phyloP scores from a whole-genome alignment of 1,140 invertebrate species.

The Whitmania pigra region DNA sequence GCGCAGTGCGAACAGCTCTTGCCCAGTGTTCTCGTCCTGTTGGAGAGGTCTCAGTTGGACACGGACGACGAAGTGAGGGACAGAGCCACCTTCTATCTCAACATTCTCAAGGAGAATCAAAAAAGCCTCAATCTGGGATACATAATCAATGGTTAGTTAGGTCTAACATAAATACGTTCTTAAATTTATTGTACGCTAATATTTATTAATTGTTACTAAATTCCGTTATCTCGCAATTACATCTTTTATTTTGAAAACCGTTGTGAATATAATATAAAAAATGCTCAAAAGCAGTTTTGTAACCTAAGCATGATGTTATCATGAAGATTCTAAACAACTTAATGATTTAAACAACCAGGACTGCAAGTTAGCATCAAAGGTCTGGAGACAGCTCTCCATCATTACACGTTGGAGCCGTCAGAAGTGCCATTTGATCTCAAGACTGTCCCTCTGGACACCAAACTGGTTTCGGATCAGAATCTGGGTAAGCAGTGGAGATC shows the following conservation, averaged over 20 bases:
- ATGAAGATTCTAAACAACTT: constrained; percentile 11
- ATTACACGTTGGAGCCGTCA: constrained; percentile 63
- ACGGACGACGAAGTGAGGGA: constrained; percentile 96
- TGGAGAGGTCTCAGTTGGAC: constrained; percentile 74
- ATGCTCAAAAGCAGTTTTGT: neutral
- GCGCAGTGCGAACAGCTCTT: constrained; percentile 80
- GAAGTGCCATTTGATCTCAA: constrained; percentile 75
- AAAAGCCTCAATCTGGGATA: constrained; percentile 62
- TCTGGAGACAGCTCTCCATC: constrained; percentile 69
- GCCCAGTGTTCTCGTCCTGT: constrained; percentile 63
- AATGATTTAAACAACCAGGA: constrained; percentile 29
- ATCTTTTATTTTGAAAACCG: neutral
- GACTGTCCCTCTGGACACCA: constrained; percentile 62
- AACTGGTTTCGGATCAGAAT: constrained; percentile 44
- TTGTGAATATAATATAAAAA: no score
- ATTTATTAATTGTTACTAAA: neutral
- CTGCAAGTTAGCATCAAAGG: constrained; percentile 65
- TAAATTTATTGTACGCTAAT: neutral
- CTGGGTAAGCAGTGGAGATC: constrained; percentile 12
- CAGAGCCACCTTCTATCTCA: constrained; percentile 88
- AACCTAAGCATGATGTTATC: neutral
- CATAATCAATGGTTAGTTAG: constrained; percentile 57
- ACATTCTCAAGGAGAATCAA: constrained; percentile 60
- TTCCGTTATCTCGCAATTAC: neutral
- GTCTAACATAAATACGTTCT: neutral